phyloP scores from a whole-genome alignment of 2,888 invertebrate genomes.

The Cryptocheilus praepositus region DNA sequence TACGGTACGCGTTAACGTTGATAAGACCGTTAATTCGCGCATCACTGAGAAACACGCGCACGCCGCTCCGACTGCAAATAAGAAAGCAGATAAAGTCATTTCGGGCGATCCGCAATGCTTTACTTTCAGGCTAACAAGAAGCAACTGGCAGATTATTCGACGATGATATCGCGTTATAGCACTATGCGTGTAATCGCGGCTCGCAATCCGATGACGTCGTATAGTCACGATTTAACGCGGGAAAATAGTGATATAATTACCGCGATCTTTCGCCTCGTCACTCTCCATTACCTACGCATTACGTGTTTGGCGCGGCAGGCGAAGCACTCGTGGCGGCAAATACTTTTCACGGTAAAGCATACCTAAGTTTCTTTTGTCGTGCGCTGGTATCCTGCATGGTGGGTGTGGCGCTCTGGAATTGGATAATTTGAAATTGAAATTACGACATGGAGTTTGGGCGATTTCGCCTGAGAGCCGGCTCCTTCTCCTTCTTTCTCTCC shows the following conservation, averaged over 20 bases:
- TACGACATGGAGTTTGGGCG: constrained; percentile 40
- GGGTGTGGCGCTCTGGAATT: constrained; percentile 40
- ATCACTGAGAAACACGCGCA: no score
- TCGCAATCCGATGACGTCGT: not conserved
- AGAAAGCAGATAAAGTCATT: constrained; percentile 2
- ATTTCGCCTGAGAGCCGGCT: constrained; percentile 25
- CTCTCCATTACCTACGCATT: constrained; percentile 12
- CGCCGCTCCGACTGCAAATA: no score
- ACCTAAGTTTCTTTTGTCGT: constrained; percentile 8
- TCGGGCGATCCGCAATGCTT: constrained; percentile 1
- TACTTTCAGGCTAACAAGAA: constrained; percentile 11
- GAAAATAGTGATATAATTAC: constrained; percentile 37
- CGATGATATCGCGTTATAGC: constrained; percentile 43
- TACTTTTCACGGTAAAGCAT: constrained; percentile 15
- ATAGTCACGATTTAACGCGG: constrained; percentile 30
- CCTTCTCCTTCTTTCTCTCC: constrained; percentile 12
- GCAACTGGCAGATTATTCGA: constrained; percentile 38
- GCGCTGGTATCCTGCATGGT: constrained; percentile 8
- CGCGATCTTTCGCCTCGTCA: constrained; percentile 19
- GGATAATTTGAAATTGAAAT: constrained; percentile 64
- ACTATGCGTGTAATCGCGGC: constrained; percentile 32
- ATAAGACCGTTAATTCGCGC: no score
- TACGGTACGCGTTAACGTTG: no score
- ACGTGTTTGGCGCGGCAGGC: not conserved
- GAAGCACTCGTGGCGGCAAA: not conserved